Conservation (phyloP, 64 coral and sea anemone species). For the Dendrophyllia cribrosa region DNA sequence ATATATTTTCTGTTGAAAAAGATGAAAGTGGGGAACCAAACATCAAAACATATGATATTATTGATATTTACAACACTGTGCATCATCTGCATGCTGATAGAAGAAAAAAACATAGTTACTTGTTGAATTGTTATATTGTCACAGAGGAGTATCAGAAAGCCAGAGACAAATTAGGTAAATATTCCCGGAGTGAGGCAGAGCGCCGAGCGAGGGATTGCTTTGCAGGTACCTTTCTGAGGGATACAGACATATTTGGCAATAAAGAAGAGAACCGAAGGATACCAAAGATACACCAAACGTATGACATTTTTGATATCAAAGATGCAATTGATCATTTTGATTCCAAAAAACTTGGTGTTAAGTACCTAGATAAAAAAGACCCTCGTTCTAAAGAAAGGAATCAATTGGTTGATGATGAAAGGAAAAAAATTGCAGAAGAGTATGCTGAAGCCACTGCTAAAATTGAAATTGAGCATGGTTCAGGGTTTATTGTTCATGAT, state of each 20-base stretch:
- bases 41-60: not conserved
- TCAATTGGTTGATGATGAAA: not conserved
- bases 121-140: not conserved
- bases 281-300: not conserved
- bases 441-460: not conserved
- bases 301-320: conserved; percentile 11
- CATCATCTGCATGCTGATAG: not conserved
- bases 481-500: not conserved
- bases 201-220: conserved; percentile 1
- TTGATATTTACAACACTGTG: not conserved
- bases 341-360: not conserved
- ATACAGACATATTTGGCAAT: not conserved
- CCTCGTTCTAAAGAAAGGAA: not conserved
- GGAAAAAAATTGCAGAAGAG: not conserved
- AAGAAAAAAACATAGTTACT: not conserved
- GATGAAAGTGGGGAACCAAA: not conserved
- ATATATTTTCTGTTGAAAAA: not conserved
- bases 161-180: not conserved
- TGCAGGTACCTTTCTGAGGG: not conserved
- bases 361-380: not conserved
- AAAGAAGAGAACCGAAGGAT: not conserved
- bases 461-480: not conserved
- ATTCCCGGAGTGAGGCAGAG: not conserved
- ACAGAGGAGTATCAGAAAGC: not conserved
- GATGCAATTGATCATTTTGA: not conserved